phyloP scores from a whole-genome alignment of 2,113 vertebrate genomes.

The Gavialis gangeticus region DNA sequence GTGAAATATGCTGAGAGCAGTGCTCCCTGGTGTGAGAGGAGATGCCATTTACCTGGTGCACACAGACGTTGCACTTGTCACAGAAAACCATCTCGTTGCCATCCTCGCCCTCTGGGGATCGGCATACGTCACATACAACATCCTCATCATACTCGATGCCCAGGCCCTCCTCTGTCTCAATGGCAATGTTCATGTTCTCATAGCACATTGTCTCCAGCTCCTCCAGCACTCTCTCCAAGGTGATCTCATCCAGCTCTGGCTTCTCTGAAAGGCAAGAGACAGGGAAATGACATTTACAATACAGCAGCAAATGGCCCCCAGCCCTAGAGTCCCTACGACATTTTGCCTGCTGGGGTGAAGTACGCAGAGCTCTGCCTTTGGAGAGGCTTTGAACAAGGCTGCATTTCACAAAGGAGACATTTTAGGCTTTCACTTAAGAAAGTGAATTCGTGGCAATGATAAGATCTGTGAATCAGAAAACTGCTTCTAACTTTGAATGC shows the following conservation, averaged over 20 bases:
- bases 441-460: neutral
- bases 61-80: slow-evolving; percentile 97
- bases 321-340: neutral
- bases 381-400: neutral
- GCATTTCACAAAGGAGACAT: neutral
- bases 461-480: neutral
- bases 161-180: slow-evolving; percentile 94
- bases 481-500: neutral
- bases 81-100: slow-evolving; percentile 99
- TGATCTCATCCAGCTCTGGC: slow-evolving; percentile 92
- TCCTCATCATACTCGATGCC: slow-evolving; percentile 98
- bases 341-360: neutral
- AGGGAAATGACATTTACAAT: neutral
- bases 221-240: slow-evolving; percentile 91
- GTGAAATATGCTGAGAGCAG: neutral
- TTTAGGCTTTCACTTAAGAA: neutral
- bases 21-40: neutral
- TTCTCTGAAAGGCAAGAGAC: slow-evolving; percentile 79
- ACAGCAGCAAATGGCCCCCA: rapidly evolving
- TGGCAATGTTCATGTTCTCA: slow-evolving; percentile 94
- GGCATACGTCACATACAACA: slow-evolving; percentile 96
- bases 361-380: rapidly evolving
- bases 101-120: slow-evolving; percentile 95
- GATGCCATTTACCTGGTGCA: slow-evolving; percentile 89
- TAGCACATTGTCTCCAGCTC: slow-evolving; percentile 92